Conservation (phyloP, 2,113 vertebrate species). For the Microcebus ravelobensis region DNA sequence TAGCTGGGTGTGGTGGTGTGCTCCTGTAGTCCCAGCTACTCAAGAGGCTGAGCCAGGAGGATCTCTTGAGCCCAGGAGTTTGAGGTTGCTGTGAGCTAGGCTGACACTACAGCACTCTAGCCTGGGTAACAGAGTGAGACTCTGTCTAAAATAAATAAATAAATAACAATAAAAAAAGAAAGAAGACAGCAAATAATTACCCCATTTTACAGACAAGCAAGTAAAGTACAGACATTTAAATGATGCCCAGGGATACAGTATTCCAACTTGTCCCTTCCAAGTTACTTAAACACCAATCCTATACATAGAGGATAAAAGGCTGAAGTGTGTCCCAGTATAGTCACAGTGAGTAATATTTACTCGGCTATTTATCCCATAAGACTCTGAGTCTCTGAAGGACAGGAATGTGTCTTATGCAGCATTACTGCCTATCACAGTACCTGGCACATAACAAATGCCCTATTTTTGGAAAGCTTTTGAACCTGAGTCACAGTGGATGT, state of each 20-base stretch:
- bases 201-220: neutral
- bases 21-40: too few species aligned
- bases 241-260: neutral
- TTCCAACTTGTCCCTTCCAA: neutral
- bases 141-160: too few species aligned
- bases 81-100: too few species aligned
- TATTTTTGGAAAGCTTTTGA: conserved; percentile 59
- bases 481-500: conserved; percentile 53
- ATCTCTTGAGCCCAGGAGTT: too few species aligned
- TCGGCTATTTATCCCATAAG: neutral
- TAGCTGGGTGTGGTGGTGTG: too few species aligned
- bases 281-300: conserved; percentile 9
- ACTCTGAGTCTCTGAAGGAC: conserved; percentile 12
- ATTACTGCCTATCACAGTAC: neutral
- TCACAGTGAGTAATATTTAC: neutral
- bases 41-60: too few species aligned
- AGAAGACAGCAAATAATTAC: neutral
- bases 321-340: neutral
- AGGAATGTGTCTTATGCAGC: conserved; percentile 33
- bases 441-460: neutral
- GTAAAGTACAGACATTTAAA: neutral
- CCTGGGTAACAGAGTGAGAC: too few species aligned
- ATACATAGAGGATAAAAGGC: neutral
- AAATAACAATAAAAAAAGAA: neutral
- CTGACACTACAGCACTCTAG: too few species aligned